phyloP scores from a whole-genome alignment of 1,140 invertebrate species.

The Drosophila pachea region DNA sequence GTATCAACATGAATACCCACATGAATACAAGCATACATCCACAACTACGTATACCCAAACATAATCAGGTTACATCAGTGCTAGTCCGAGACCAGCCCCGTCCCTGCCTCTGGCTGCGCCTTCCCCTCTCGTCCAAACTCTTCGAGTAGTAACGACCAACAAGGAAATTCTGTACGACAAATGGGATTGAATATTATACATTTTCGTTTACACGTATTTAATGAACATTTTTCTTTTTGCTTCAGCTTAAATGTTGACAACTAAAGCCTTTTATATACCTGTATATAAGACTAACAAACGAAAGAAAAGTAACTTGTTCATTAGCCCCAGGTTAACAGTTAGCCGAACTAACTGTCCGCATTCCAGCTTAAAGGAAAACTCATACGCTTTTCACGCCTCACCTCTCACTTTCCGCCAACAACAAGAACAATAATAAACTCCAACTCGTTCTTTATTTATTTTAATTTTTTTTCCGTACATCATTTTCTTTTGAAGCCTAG shows the following conservation, averaged over 20 bases:
- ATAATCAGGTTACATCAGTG: conserved; percentile 57
- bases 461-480: conserved; percentile 43
- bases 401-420: neutral
- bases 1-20: conserved; percentile 59
- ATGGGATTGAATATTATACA: conserved; percentile 80
- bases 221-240: conserved; percentile 78
- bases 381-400: conserved; percentile 61
- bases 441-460: neutral
- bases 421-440: conserved; percentile 4
- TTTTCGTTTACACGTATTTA: conserved; percentile 80
- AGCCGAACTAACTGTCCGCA: conserved; percentile 29
- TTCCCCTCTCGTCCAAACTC: conserved; percentile 11
- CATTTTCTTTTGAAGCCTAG: conserved; percentile 48
- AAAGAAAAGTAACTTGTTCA: conserved; percentile 71
- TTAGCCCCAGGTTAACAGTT: conserved; percentile 52
- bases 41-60: conserved; percentile 22
- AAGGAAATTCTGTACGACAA: conserved; percentile 44
- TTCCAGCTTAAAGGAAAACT: conserved; percentile 19
- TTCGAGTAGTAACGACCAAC: conserved; percentile 19
- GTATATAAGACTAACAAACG: conserved; percentile 5
- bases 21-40: conserved; percentile 39
- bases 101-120: neutral
- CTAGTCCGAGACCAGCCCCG: conserved; percentile 47
- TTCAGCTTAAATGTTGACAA: conserved; percentile 55
- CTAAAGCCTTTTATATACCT: conserved; percentile 17